phyloP scores from a whole-genome alignment of 2,888 invertebrate species.

The Protophormia terraenovae region DNA sequence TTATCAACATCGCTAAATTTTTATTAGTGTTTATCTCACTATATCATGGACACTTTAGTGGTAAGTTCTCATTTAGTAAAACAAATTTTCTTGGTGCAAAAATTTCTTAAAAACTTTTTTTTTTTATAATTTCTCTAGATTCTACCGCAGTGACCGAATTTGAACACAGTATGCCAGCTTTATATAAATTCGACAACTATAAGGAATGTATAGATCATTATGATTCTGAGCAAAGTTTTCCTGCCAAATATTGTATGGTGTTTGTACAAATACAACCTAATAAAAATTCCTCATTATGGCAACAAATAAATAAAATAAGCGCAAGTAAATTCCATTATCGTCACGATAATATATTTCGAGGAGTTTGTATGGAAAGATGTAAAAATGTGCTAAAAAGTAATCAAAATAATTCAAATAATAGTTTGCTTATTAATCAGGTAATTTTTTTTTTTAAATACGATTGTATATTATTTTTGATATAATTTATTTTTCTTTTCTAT shows the following conservation, averaged over 20 bases:
- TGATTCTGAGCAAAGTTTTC: not conserved
- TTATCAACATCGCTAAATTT: no score
- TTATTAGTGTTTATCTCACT: not conserved
- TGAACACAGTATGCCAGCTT: slow-evolving; percentile 74
- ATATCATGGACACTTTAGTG: not conserved
- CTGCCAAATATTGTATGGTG: slow-evolving; percentile 73
- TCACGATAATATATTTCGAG: slow-evolving; percentile 74
- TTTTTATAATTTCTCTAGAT: not conserved
- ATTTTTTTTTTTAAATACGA: not conserved
- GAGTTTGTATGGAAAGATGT: slow-evolving; percentile 75
- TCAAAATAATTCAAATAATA: not conserved
- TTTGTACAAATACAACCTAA: slow-evolving; percentile 74
- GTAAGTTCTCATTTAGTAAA: not conserved
- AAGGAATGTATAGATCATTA: slow-evolving; percentile 77
- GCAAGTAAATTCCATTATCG: slow-evolving; percentile 72
- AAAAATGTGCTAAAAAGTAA: slow-evolving; percentile 27
- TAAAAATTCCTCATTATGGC: slow-evolving; percentile 72
- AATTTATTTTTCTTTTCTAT: not conserved
- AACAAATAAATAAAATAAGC: slow-evolving; percentile 71
- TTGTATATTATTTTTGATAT: not conserved
- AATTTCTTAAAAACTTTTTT: not conserved
- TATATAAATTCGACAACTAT: slow-evolving; percentile 75
- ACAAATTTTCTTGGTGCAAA: not conserved
- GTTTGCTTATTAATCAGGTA: slow-evolving; percentile 68
- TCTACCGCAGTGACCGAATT: slow-evolving; percentile 44